These are phyloP conservation scores for Oncopodura yosiiana DNA, from an alignment of 1,140 invertebrate genomes.

Conservation along the genomic window DNA sequence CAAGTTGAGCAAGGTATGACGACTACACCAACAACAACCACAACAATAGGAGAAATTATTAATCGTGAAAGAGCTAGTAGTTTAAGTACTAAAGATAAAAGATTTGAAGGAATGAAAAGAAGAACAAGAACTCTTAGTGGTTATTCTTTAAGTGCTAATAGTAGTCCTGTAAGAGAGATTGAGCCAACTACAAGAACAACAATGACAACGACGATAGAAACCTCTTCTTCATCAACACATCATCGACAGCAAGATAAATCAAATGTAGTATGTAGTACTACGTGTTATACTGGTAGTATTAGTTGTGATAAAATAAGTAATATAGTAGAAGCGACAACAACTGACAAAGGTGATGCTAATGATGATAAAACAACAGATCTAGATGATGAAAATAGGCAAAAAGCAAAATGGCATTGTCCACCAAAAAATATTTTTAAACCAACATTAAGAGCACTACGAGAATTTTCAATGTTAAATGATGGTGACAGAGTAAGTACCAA, in stretches of 20 bases:
- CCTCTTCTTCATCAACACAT: background rate
- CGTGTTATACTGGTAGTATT: background rate
- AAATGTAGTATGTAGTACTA: background rate
- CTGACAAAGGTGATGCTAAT: background rate
- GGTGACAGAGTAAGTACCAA: conserved; percentile 61
- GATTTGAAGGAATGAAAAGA: conserved; percentile 14
- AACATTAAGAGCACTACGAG: conserved; percentile 65
- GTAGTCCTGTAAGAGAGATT: background rate
- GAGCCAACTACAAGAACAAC: background rate
- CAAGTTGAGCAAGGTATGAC: conserved; percentile 64
- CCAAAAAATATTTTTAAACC: conserved; percentile 72
- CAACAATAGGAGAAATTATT: conserved; percentile 18
- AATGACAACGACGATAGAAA: background rate
- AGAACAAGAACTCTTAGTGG: conserved; percentile 28
- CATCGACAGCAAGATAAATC: too few relatives aligned
- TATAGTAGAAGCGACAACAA: background rate
- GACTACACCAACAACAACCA: too few relatives aligned
- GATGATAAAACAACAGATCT: background rate
- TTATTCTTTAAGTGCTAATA: conserved; percentile 5
- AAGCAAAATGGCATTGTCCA: conserved; percentile 57
- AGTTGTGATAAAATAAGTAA: background rate
- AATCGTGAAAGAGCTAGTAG: conserved; percentile 27
- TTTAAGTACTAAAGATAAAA: conserved; percentile 23
- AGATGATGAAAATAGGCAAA: background rate
- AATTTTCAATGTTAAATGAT: conserved; percentile 74